Evolutionary conservation across 2,888 invertebrate species (phyloP).

Genomic region (Drosophila buzzatii): DNA sequence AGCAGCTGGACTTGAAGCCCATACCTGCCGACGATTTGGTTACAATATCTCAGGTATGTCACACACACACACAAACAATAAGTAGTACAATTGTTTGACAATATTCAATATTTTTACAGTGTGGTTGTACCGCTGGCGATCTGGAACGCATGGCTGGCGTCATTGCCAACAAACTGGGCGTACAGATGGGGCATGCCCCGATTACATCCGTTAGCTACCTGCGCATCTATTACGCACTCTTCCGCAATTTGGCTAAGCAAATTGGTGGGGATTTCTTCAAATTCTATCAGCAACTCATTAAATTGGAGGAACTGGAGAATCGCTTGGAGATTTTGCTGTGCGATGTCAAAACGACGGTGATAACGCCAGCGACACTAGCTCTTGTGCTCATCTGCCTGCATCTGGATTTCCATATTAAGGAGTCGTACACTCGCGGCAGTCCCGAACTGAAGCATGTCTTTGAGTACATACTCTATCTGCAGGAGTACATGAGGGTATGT

Average conservation of each 20-base stretch:
- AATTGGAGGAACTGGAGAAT: slow-evolving; percentile 88
- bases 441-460: slow-evolving; percentile 88
- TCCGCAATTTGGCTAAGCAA: slow-evolving; percentile 87
- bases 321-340: slow-evolving; percentile 91
- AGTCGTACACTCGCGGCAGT: slow-evolving; percentile 85
- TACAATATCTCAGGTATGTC: slow-evolving; percentile 85
- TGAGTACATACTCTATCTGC: slow-evolving; percentile 90
- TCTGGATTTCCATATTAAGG: slow-evolving; percentile 87
- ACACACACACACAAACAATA: background rate
- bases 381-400: slow-evolving; percentile 91
- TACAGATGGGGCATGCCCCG: slow-evolving; percentile 87
- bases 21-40: slow-evolving; percentile 90
- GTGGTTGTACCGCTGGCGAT: slow-evolving; percentile 94
- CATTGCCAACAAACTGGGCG: slow-evolving; percentile 91
- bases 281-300: slow-evolving; percentile 86
- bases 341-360: slow-evolving; percentile 91
- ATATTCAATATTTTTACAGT: slow-evolving; percentile 85
- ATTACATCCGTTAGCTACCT: slow-evolving; percentile 90
- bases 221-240: slow-evolving; percentile 88
- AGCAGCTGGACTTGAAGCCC: slow-evolving; percentile 87
- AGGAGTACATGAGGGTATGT: slow-evolving; percentile 90
- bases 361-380: slow-evolving; percentile 91
- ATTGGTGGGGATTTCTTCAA: slow-evolving; percentile 86
- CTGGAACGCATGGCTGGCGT: slow-evolving; percentile 94
- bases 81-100: slow-evolving; percentile 75